phyloP scores from a whole-genome alignment of 2,113 vertebrate species.

The Heliornis fulica region DNA sequence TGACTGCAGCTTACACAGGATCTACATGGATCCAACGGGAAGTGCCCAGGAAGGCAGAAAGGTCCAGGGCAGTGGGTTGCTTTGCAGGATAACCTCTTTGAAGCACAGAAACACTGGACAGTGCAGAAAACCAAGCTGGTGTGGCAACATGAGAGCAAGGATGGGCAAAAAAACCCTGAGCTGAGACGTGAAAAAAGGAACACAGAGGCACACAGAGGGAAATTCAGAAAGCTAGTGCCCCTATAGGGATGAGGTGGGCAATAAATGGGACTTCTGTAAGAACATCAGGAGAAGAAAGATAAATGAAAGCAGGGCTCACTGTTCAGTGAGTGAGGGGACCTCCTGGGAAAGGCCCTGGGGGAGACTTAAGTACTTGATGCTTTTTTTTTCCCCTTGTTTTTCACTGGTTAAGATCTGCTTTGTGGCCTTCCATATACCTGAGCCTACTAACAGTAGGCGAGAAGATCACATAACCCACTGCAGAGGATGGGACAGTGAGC shows the following conservation, averaged over 20 bases:
- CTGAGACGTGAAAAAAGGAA: not conserved
- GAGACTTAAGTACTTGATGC: too few species aligned
- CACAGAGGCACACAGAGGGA: not conserved
- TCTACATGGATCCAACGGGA: not conserved
- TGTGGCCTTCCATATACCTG: not conserved
- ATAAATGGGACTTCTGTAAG: not conserved
- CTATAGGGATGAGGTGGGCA: not conserved
- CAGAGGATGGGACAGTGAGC: not conserved
- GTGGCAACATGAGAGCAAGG: rapidly evolving
- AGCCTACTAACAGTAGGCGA: not conserved
- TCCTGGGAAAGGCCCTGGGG: not conserved
- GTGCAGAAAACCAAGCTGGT: not conserved
- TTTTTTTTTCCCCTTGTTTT: not conserved
- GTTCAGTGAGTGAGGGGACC: not conserved
- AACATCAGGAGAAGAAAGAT: not conserved
- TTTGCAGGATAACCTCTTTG: not conserved
- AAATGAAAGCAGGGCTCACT: not conserved
- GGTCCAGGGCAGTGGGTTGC: not conserved
- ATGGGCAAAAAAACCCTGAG: not conserved
- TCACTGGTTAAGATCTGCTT: not conserved
- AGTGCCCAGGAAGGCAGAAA: not conserved
- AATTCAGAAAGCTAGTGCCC: not conserved
- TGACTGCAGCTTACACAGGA: not conserved
- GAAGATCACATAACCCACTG: not conserved
- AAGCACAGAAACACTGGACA: not conserved